These are phyloP conservation scores for Micrasema minimum DNA, from an alignment of 1,140 invertebrate genomes.

Conservation along the genomic window DNA sequence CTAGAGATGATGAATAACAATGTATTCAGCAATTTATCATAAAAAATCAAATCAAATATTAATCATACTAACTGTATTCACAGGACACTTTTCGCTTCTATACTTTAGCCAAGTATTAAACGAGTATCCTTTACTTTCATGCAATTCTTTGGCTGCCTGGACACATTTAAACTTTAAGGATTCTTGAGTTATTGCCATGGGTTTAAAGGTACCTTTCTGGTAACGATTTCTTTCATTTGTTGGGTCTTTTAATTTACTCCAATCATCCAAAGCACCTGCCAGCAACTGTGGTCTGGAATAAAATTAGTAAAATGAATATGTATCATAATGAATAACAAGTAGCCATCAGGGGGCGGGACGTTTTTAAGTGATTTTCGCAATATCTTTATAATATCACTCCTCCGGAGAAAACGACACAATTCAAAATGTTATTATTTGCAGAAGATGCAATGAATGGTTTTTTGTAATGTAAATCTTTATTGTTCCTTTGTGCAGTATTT, in stretches of 20 bases:
- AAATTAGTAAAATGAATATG: background rate
- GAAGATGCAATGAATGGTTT: background rate
- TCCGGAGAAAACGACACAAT: background rate
- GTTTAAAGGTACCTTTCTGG: slow-evolving; percentile 29
- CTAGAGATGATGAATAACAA: background rate
- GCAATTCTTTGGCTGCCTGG: slow-evolving; percentile 19
- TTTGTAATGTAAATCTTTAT: background rate
- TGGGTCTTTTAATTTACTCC: background rate
- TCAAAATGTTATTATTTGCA: background rate
- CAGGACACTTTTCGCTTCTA: slow-evolving; percentile 26
- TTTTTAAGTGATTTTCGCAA: background rate
- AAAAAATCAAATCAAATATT: background rate
- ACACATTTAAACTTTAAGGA: slow-evolving; percentile 42
- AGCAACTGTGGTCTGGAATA: background rate
- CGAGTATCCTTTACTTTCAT: slow-evolving; percentile 7
- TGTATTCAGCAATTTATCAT: background rate
- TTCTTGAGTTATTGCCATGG: slow-evolving; percentile 21
- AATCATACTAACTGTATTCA: slow-evolving; percentile 18
- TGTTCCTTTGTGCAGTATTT: too few species aligned
- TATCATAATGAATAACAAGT: background rate
- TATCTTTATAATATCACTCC: background rate
- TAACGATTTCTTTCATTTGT: background rate
- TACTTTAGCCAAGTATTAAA: slow-evolving; percentile 36
- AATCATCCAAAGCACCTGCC: slow-evolving; percentile 1
- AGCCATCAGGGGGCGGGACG: background rate